Base-by-base conservation (phyloP, 2,888 invertebrate species). In the Plagodis pulveraria region DNA sequence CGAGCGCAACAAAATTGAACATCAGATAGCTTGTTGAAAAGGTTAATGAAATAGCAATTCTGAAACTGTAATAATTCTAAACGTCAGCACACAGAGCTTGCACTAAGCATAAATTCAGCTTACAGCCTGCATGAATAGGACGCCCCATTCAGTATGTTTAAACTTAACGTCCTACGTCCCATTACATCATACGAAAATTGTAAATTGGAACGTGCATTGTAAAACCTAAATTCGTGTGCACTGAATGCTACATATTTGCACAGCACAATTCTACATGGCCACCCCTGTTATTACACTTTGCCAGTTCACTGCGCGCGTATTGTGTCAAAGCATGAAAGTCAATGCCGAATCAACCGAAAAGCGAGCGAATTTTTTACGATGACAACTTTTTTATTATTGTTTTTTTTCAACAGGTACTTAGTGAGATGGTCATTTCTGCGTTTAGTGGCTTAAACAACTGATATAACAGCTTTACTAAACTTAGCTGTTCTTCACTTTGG, bases 271-370 rank as follows among this genome's bases (percentile, higher is more conserved):
- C 73, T 71, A 73, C 72, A 71, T 74, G 70, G 71, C 56, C 74
- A 70, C 73, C 72, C 72, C 72, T 63, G 67, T 76, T 77, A 75
- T 78, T 77, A 80, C 77, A 72, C 69, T 72, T 65, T 65, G 67
- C 62, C 52, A 62, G 63, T 56, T 71, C 70, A 64, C 59, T 72
- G 70, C 70, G 53, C 65, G 62, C 47, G 61, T 69, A 75, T 74
- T 78, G 73, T 78, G 74, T 72, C 71, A 72, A 70, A 71, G 70
- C 69, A 67, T 58, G 67, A 73, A 72, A 75, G 69, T 70, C 68
- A 71, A 73, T 72, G 71, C 59, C 53, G 66, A 72, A 74, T 69
- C 70, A 65, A 68, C 63, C 38, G 51, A 54, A 59, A 51, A 45
- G 11, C 48, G 53, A 50, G 46, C 42, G 45, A 8, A 53, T 50